A percentile compares a stretch with the other conserved stretches of the same genome.
phyloP scores from a whole-genome alignment of 1,140 invertebrate genomes.

The Drosophila pseudoananassae region DNA sequence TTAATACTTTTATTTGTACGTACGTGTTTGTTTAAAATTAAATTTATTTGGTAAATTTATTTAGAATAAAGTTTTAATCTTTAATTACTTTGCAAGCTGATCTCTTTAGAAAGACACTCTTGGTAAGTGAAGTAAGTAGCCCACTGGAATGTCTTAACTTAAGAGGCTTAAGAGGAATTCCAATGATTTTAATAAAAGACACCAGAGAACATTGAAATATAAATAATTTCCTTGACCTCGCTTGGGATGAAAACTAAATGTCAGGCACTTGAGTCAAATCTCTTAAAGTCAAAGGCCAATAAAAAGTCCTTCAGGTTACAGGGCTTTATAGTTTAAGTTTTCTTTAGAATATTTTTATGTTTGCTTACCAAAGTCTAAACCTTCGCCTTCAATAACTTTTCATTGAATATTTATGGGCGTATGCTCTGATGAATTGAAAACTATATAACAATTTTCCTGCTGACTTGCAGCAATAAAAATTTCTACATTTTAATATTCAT shows the following conservation, averaged over 20 bases:
- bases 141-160: neutral
- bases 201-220: neutral
- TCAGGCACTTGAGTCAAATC: too few relatives aligned
- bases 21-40: too few relatives aligned
- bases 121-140: neutral
- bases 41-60: too few relatives aligned
- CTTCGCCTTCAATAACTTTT: conserved; percentile 28
- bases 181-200: neutral
- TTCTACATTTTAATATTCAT: conserved; percentile 37
- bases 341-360: neutral
- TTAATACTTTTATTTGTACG: too few relatives aligned
- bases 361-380: neutral
- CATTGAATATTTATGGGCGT: conserved; percentile 48
- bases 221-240: too few relatives aligned
- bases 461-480: conserved; percentile 25
- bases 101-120: neutral
- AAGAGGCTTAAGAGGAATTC: conserved; percentile 5
- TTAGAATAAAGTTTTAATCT: too few relatives aligned
- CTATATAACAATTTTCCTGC: conserved; percentile 26
- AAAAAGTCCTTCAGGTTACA: neutral
- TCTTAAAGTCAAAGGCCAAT: neutral
- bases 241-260: too few relatives aligned
- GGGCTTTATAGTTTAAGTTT: neutral
- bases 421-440: conserved; percentile 36
- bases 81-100: too few relatives aligned